Base-by-base conservation (phyloP, 2,797 vertebrate species). In the Ceryle rudis region DNA sequence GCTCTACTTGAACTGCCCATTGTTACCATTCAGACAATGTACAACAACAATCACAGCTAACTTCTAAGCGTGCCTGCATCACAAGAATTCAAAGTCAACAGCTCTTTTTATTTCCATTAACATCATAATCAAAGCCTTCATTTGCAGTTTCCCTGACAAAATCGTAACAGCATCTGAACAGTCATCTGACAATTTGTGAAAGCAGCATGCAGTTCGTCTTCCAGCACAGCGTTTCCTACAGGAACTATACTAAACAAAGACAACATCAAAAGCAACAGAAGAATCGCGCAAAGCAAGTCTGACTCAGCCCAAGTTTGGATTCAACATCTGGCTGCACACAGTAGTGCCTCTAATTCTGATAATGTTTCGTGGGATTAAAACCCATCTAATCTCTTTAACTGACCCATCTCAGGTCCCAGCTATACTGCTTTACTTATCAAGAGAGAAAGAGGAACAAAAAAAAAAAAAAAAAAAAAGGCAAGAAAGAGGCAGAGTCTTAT, bases 161-260 rank as follows among this genome's bases (percentile, higher is more conserved):
- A 97, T 51, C 66, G 83, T 67, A 89, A 73, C 73, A 87, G 79
- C 91, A 89, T 33, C 54, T 37, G 54, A 95, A 89, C 86, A 58
- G 88, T 71, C 92, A 93, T 81, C 97, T 95, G 95, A 88, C 95
- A 96, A 71, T 92, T 83, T 22, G 28, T 60, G 93, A 94, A 62
- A 94, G 94, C 89, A 93, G 82, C 85, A 73, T 72, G 91, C 95
- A 87, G 85, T 73, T 83, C 11, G 1, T 86, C 90, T 95, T 81
- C 42, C 60, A 89, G 92, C 96, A 89, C 13, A 75, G 86, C 81
- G 82, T 93, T 95, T 51, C 3, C 7, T 14, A 44, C 62, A 58
- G 84, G 85, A 87, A 92, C 95, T 91, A 81, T 55, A 91, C 86
- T 84, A 93, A 96, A 98, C 98, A 98, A 98, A 97, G 98, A 73